These are phyloP conservation scores for Uria aalge DNA, from an alignment of 2,113 vertebrate species.

Conservation along the genomic window DNA sequence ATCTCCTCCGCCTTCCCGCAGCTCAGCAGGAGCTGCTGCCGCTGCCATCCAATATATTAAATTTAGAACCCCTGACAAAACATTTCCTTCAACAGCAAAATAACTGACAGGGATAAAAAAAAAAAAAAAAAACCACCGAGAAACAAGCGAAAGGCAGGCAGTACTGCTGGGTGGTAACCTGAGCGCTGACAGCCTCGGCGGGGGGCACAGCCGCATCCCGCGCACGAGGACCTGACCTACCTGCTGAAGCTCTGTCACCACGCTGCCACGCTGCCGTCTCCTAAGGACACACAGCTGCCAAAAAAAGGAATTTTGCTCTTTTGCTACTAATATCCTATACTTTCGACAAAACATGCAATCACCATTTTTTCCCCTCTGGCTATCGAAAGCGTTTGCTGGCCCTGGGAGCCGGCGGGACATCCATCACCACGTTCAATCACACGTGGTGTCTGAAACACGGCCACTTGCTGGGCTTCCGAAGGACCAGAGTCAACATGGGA, in stretches of 20 bases:
- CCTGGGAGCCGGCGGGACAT: rapidly evolving
- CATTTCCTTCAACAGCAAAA: neutral
- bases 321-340: neutral
- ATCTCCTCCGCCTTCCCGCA: neutral
- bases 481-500: neutral
- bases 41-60: neutral
- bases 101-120: neutral
- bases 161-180: neutral
- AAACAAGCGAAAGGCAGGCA: neutral
- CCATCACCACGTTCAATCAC: neutral
- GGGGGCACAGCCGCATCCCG: neutral
- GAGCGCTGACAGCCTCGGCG: rapidly evolving
- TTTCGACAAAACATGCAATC: rapidly evolving
- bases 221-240: neutral
- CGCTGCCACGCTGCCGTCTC: neutral
- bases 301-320: neutral
- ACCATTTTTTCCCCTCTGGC: too few relatives aligned
- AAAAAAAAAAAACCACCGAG: neutral
- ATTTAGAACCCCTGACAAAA: neutral
- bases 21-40: neutral
- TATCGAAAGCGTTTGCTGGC: rapidly evolving
- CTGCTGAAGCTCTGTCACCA: neutral
- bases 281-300: neutral
- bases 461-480: neutral
- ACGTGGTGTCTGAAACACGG: rapidly evolving